Evolutionary conservation across 2,888 invertebrate species (phyloP), one percentile per base, ranked within the genome.

Genomic region (Calliopum simillimum): DNA sequence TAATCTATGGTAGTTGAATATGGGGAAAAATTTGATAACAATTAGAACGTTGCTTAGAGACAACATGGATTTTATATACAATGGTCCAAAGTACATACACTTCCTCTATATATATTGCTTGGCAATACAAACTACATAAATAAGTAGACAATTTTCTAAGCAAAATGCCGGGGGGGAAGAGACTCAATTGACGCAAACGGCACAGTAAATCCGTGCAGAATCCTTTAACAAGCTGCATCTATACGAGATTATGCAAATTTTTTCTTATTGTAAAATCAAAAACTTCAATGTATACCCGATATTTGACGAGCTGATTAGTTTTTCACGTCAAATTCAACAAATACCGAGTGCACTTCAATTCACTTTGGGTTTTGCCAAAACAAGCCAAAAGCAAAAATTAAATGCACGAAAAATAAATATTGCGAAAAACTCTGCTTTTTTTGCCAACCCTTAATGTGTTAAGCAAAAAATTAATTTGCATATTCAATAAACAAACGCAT

Each of bases 181-280:
- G 8, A 8, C 4, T 33, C 33, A 3, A 33, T 33, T 33, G 33
- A 33, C 8, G 33, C 1, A 33, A 33, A 33, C 33, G 23, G n/a
- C 53, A 53, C 1, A 12, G 64, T 13, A 41, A 55, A 55, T 65
- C 65, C 65, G 14, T 19, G 44, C 44, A 14, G 41, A 69, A 69
- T 69, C 64, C 69, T 64, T 69, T 69, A 69, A 69, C 64, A 64
- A 69, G 69, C 69, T 51, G 49, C 47, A 46, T 63, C 69, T 55
- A 16, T 56, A 11, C 6, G 16, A 56, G 69, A 56, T 63, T 64
- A 63, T 64, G 64, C 65, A 70, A 65, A 58, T 70, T 59, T 59
- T 47, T 47, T 21, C 4, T 4, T 43, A 49, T 62, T 62, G 51
- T 53, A 13, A 11, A 13, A 47, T 64, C 51, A 3, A 16, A 13